Conservation (phyloP, 64 coral and sea anemone genomes). For the Stylophora pistillata region DNA sequence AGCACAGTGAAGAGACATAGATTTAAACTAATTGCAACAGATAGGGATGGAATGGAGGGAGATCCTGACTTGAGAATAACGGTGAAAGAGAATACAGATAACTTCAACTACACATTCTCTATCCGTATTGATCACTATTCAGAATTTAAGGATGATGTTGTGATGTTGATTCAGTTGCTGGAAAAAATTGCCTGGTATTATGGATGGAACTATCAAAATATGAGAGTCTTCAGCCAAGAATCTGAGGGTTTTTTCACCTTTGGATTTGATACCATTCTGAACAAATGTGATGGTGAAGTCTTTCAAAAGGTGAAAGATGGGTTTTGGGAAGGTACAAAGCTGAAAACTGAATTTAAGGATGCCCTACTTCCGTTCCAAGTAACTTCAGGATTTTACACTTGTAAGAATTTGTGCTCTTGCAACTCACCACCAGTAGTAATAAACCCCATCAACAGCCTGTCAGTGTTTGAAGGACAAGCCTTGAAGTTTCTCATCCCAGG, state of each 20-base stretch:
- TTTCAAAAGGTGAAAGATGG: constrained; percentile 3
- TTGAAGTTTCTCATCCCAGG: constrained; percentile 20
- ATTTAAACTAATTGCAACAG: constrained; percentile 23
- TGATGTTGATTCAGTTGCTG: constrained; percentile 15
- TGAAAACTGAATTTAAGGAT: constrained; percentile 14
- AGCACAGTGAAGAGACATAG: neutral
- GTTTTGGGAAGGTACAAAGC: constrained; percentile 25
- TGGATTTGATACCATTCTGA: constrained; percentile 44
- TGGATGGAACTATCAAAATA: constrained; percentile 8
- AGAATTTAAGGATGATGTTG: constrained; percentile 25
- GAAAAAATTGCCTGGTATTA: constrained; percentile 51
- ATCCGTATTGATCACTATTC: constrained; percentile 32
- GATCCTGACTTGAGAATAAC: neutral
- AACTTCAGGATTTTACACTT: constrained; percentile 21
- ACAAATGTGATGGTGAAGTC: constrained; percentile 13
- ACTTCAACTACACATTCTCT: constrained; percentile 44
- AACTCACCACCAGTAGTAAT: neutral
- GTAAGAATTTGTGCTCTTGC: neutral
- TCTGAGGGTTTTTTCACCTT: constrained; percentile 17
- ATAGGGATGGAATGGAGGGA: constrained; percentile 1
- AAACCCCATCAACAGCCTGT: neutral
- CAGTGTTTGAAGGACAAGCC: neutral
- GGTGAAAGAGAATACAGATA: neutral
- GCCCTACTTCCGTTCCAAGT: constrained; percentile 27
- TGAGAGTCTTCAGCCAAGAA: constrained; percentile 22